Evolutionary conservation across 2,888 invertebrate species (phyloP), one percentile per base, ranked within the genome.

Genomic region (Lasioglossum morio): DNA sequence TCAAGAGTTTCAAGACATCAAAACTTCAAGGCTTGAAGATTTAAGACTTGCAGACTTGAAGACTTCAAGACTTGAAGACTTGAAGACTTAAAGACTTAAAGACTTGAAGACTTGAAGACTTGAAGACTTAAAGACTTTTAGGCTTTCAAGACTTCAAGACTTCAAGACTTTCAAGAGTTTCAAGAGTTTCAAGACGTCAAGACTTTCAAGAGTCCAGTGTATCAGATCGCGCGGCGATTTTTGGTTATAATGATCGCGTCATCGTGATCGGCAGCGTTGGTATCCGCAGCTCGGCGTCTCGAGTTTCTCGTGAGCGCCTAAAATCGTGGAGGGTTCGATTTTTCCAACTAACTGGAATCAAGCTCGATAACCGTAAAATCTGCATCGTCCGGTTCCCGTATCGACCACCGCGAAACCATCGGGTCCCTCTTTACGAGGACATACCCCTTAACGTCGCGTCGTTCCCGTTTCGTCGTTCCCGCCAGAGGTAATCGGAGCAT

Each of bases 311-410:
- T 66, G 73, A 73, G 40, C 77, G 53, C 46, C 77, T 63, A 27
- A 72, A 77, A 74, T 46, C 66, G 19, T 3, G 16, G 37, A n/a
- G 34, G 40, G 0, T 43, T 34, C 16, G 16, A 75, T 74, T 70
- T 82, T 79, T 75, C 69, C 79, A n/a, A 43, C 40, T 57, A 43
- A 23, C 43, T 43, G 30, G 60, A 75, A 81, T 72, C 40, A 60
- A 43, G 43, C 69, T 53, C 82, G 79, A 82, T 82, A 82, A 82
- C 53, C 82, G 79, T 82, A 79, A 82, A 82, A 70, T 69, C 23
- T 23, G 27, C 37, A 53, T 69, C 77, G 72, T 72, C 73, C 74
- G 27, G 72, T 70, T 79, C 53, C 46, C 69, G 40, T 82, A 82
- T 82, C 82, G 75, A 30, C 77, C 77, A 60, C 57, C 70, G 16